Evolutionary conservation across 37 sponge, comb jelly and placozoan species (phyloP).

Genomic region (Tethya wilhelma): DNA sequence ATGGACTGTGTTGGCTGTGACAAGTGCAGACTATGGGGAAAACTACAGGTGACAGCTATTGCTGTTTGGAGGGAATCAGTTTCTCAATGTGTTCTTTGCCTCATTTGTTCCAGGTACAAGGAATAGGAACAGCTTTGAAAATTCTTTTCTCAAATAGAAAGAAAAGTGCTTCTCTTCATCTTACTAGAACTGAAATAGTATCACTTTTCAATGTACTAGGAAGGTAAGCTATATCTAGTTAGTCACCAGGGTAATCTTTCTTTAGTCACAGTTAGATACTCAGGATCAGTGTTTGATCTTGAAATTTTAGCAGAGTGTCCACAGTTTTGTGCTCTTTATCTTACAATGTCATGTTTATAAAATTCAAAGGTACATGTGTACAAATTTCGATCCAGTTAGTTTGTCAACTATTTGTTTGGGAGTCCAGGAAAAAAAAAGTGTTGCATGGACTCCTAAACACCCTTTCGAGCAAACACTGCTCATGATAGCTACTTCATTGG

Average conservation of each 20-base stretch:
- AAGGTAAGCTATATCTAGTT: conserved; percentile 40
- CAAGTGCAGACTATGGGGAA: conserved; percentile 97
- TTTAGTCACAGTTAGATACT: too few relatives aligned
- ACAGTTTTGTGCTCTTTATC: too few relatives aligned
- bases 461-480: too few relatives aligned
- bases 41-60: conserved; percentile 74
- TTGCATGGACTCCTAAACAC: too few relatives aligned
- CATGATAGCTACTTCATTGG: too few relatives aligned
- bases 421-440: too few relatives aligned
- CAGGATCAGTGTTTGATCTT: too few relatives aligned
- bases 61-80: neutral
- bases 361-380: too few relatives aligned
- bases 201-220: conserved; percentile 94
- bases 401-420: too few relatives aligned
- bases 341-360: too few relatives aligned
- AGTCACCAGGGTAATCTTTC: neutral
- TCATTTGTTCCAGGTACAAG: conserved; percentile 58
- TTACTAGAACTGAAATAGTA: conserved; percentile 81
- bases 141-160: conserved; percentile 80
- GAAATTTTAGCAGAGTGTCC: too few relatives aligned
- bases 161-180: conserved; percentile 8
- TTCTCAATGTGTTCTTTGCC: neutral
- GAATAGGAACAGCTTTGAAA: conserved; percentile 94
- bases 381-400: too few relatives aligned
- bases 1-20: conserved; percentile 99